A percentile compares a stretch with the other conserved stretches of the same genome.
phyloP scores from a whole-genome alignment of 2,113 vertebrate genomes.

The Asarcornis scutulata region DNA sequence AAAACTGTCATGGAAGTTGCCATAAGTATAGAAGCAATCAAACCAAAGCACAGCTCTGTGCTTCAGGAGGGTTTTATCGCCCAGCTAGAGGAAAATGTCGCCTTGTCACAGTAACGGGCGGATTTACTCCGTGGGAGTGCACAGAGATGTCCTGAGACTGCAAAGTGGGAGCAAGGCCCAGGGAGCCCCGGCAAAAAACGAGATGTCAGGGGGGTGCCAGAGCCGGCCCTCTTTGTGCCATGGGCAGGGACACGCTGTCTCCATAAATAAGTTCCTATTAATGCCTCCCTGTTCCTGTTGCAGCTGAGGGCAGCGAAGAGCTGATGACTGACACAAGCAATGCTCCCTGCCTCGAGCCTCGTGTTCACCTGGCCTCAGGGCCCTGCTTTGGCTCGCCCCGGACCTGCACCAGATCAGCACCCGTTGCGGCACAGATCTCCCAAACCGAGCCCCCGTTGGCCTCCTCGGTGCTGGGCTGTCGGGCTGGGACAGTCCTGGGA shows the following conservation, averaged over 20 bases:
- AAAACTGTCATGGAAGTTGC: not conserved
- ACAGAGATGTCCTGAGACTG: not conserved
- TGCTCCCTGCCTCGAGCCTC: not conserved
- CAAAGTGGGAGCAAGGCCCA: not conserved
- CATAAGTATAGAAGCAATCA: not conserved
- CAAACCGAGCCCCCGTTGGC: not conserved
- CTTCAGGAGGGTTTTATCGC: not conserved
- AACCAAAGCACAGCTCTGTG: not conserved
- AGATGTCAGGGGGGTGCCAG: not conserved
- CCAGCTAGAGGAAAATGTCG: not conserved
- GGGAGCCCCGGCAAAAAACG: not conserved
- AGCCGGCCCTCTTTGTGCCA: not conserved
- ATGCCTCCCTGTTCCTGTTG: not conserved
- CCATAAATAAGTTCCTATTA: not conserved
- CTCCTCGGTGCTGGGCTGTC: accelerated
- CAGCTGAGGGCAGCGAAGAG: not conserved
- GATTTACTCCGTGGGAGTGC: not conserved
- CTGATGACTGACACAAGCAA: not conserved
- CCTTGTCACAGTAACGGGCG: not conserved
- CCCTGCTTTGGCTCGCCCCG: not conserved
- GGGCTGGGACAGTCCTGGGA: not conserved
- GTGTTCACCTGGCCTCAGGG: not conserved
- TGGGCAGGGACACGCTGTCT: not conserved
- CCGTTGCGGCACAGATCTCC: not conserved
- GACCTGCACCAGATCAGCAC: accelerated